phyloP scores from a whole-genome alignment of 1,140 invertebrate genomes.

The Drosophila tropicalis region DNA sequence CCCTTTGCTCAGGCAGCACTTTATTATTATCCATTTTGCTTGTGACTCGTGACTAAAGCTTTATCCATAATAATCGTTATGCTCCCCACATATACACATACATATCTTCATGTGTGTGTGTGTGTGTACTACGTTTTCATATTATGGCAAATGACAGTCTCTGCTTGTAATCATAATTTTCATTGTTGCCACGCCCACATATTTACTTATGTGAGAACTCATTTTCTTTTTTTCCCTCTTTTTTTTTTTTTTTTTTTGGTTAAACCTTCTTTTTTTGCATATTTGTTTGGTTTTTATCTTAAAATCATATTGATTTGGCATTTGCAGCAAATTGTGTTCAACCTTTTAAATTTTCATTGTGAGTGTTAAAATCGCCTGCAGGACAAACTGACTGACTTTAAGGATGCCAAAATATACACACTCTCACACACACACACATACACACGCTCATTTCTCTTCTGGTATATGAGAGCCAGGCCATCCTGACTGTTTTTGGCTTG shows the following conservation, averaged over 20 bases:
- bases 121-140: conserved; percentile 19
- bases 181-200: conserved; percentile 50
- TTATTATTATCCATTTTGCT: conserved; percentile 69
- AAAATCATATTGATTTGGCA: conserved; percentile 63
- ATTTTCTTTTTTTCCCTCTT: neutral
- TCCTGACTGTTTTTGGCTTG: conserved; percentile 19
- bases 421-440: neutral
- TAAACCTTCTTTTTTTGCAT: conserved; percentile 32
- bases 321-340: conserved; percentile 48
- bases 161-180: conserved; percentile 66
- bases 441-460: conserved; percentile 23
- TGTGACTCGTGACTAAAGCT: conserved; percentile 52
- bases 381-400: conserved; percentile 40
- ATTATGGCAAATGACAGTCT: conserved; percentile 57
- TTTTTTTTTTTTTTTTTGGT: conserved; percentile 1
- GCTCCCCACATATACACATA: conserved; percentile 21
- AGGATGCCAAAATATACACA: conserved; percentile 32
- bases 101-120: neutral
- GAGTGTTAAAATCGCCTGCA: conserved; percentile 42
- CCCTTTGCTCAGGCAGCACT: conserved; percentile 26
- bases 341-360: conserved; percentile 26
- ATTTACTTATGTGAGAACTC: conserved; percentile 46
- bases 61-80: conserved; percentile 62
- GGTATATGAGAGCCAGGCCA: conserved; percentile 16
- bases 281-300: conserved; percentile 35